Base-by-base conservation (phyloP, 2,888 invertebrate species). In the Lissonota sp. region DNA sequence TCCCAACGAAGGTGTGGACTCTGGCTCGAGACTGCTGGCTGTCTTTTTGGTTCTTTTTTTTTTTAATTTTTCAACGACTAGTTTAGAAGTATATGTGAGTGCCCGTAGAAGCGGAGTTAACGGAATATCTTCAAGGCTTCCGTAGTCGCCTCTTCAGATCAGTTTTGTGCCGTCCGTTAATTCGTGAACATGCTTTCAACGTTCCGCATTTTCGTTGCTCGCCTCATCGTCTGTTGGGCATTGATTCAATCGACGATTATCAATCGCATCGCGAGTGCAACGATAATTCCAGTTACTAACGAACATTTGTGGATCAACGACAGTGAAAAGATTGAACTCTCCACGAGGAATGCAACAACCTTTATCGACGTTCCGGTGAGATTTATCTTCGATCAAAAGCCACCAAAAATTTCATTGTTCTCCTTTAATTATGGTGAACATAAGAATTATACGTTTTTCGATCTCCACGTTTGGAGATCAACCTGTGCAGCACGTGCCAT, bases 121-220 rank as follows among this genome's bases (percentile, higher is more conserved):
- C 76, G 69, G 39, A 55, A 62, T 69, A 62, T 44, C 37, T 7
- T 12, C 16, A n/a, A 4, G n/a, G 51, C 6, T 53, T 53, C 53
- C 44, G 8, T 60, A 69, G 26, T 26, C 26, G 26, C 26, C 26
- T 73, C 76, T 42, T 67, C 70, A 67, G 75, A 53, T 84, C 85
- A 85, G 84, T 86, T 64, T 66, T 66, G 80, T 70, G 62, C 46
- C 79, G 84, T 82, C 82, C 78, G 82, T 79, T 82, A 78, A 63
- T 74, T 62, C 70, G 78, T 70, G 70, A 82, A 83, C 85, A 86
- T 86, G 86, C 10, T 53, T 12, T 57, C 64, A 16, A 6, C 51
- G 7, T 12, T 42, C 12, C 1, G 58, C 40, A 40, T 71, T 37
- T 40, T 71, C 14, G 64, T 44, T 7, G 26, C 57, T 8, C n/a